phyloP scores from a whole-genome alignment of 2,797 vertebrate genomes.

The Chlorospingus semifuscus region DNA sequence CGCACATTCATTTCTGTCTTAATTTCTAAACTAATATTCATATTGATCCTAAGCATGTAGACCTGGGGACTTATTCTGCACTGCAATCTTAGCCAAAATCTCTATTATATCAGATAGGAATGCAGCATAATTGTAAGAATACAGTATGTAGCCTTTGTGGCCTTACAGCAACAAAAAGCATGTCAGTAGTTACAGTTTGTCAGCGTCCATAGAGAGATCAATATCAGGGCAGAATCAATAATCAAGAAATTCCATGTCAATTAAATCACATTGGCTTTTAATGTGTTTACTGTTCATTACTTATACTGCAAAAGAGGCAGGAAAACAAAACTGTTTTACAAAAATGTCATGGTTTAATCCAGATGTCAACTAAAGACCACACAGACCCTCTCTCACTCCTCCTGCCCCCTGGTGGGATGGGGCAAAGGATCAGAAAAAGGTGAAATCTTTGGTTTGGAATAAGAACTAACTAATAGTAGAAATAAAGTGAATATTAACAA shows the following conservation, averaged over 20 bases:
- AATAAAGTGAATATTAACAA: not conserved
- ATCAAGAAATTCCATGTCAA: not conserved
- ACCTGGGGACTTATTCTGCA: not conserved
- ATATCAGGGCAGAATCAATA: not conserved
- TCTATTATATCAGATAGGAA: not conserved
- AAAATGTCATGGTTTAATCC: not conserved
- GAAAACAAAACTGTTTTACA: not conserved
- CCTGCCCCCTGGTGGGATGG: too few relatives aligned
- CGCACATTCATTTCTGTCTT: not conserved
- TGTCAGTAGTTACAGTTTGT: not conserved
- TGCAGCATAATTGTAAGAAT: not conserved
- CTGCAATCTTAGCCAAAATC: not conserved
- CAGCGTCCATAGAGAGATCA: not conserved
- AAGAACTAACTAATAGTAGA: not conserved
- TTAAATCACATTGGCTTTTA: not conserved
- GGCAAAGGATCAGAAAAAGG: not conserved
- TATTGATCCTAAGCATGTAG: not conserved
- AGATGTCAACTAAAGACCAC: not conserved
- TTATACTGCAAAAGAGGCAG: not conserved
- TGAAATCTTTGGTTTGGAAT: not conserved
- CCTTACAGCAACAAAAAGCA: not conserved
- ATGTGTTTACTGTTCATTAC: not conserved
- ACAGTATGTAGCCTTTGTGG: not conserved
- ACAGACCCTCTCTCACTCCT: fast-evolving
- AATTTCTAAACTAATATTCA: not conserved